These are phyloP conservation scores for Gallinago solitaria DNA, from an alignment of 2,797 vertebrate genomes.

Conservation along the genomic window DNA sequence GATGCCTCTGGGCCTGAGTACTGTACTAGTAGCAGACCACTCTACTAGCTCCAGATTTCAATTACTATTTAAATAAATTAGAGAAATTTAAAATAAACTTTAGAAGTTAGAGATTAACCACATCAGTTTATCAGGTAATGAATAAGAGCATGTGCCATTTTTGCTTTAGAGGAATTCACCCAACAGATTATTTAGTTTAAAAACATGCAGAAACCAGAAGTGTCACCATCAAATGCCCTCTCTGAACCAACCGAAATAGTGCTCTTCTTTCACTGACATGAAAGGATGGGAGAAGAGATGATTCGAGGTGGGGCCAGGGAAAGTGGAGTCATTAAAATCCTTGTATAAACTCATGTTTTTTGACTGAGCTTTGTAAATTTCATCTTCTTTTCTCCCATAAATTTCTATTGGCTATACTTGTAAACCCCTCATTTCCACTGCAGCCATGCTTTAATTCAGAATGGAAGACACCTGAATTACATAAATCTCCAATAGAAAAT, in stretches of 20 bases:
- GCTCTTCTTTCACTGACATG: neutral
- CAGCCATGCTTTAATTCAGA: constrained; percentile 71
- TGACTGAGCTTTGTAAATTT: neutral
- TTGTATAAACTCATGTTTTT: constrained; percentile 3
- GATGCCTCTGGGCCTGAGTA: neutral
- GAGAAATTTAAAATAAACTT: constrained; percentile 8
- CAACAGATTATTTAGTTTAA: neutral
- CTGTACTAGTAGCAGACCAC: neutral
- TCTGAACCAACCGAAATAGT: neutral
- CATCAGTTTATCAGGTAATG: neutral
- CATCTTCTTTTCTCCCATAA: neutral
- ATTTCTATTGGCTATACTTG: constrained; percentile 19
- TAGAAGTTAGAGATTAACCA: constrained; percentile 8
- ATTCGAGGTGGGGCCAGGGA: neutral
- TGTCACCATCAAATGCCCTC: neutral
- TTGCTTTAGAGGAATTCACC: neutral
- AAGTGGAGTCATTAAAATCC: neutral
- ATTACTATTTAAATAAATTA: constrained; percentile 28
- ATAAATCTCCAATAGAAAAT: constrained; percentile 91
- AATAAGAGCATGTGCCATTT: neutral
- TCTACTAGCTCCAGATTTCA: neutral
- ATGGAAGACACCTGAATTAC: constrained; percentile 84
- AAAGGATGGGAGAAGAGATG: neutral
- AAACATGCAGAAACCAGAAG: neutral
- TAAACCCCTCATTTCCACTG: constrained; percentile 39